Evolutionary conservation across 2,888 invertebrate genomes (phyloP).

Genomic region (Timema cristinae): DNA sequence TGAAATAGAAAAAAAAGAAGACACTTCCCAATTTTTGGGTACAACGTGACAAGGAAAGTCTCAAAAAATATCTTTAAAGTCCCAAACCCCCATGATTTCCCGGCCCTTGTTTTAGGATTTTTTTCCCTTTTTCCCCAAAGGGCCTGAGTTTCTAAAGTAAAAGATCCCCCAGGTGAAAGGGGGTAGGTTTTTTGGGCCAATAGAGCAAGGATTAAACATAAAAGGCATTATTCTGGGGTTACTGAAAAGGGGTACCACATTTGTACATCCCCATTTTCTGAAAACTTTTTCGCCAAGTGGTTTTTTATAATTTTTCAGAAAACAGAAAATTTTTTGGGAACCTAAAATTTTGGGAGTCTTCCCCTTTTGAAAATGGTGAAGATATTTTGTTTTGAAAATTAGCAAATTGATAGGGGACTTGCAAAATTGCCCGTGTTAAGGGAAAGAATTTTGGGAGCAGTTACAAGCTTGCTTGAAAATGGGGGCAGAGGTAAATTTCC

Average conservation of each 20-base stretch:
- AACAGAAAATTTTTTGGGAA: constrained; percentile 10
- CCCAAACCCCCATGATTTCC: not conserved
- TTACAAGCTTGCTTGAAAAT: not conserved
- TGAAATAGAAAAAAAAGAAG: constrained; percentile 14
- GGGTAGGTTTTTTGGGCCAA: constrained; percentile 1
- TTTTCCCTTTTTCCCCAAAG: not conserved
- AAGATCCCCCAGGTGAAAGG: not conserved
- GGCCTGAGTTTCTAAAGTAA: not conserved
- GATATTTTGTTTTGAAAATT: constrained; percentile 20
- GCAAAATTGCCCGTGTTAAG: constrained; percentile 18
- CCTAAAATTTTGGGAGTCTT: constrained; percentile 12
- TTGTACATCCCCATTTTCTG: constrained; percentile 25
- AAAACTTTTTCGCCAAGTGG: constrained; percentile 25
- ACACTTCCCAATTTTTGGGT: constrained; percentile 5
- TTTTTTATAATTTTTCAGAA: constrained; percentile 14
- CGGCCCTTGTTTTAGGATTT: constrained; percentile 16
- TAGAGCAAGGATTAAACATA: constrained; percentile 17
- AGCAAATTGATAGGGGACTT: constrained; percentile 13
- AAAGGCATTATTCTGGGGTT: constrained; percentile 19
- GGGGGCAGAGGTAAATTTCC: not conserved
- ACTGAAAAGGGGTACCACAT: constrained; percentile 15
- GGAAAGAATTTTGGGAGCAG: not conserved
- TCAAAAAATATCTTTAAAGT: no score
- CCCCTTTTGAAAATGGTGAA: constrained; percentile 19
- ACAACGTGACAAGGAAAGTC: not conserved